Evolutionary conservation across 2,888 invertebrate species (phyloP).

Genomic region (Dryadula phaetusa): DNA sequence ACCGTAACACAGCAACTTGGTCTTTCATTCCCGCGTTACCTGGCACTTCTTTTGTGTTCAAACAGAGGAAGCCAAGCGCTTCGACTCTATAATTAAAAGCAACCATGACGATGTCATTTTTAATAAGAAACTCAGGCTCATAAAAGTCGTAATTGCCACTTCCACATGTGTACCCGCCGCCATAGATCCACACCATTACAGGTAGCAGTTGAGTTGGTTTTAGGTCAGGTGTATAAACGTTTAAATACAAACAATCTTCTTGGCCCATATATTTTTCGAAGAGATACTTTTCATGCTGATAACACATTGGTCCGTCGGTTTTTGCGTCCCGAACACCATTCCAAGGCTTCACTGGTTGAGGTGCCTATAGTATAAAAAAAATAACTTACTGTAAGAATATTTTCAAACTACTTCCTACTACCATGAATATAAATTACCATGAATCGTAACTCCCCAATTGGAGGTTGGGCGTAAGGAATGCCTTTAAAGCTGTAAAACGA

Average conservation of each 20-base stretch:
- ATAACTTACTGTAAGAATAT: not conserved
- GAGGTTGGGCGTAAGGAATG: constrained; percentile 69
- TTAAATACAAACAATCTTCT: constrained; percentile 73
- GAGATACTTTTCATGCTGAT: constrained; percentile 52
- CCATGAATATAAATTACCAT: constrained; percentile 54
- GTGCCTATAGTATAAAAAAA: constrained; percentile 57
- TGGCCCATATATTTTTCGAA: constrained; percentile 47
- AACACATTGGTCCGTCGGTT: constrained; percentile 60
- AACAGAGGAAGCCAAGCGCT: constrained; percentile 67
- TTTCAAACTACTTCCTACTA: constrained; percentile 7
- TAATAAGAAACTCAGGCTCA: constrained; percentile 70
- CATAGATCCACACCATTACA: constrained; percentile 74
- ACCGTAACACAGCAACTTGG: constrained; percentile 70
- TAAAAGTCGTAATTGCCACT: constrained; percentile 64
- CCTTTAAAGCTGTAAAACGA: constrained; percentile 66
- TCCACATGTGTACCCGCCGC: constrained; percentile 63
- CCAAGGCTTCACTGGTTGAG: constrained; percentile 64
- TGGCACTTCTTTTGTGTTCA: constrained; percentile 69
- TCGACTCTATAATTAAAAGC: constrained; percentile 74
- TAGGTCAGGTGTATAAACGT: constrained; percentile 67
- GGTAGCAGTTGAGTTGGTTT: constrained; percentile 54
- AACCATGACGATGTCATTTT: constrained; percentile 66
- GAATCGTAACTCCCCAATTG: constrained; percentile 63
- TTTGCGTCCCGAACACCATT: constrained; percentile 64
- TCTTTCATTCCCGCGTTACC: constrained; percentile 80